phyloP scores from a whole-genome alignment of 2,797 vertebrate species.

The Molossus alvarezi region DNA sequence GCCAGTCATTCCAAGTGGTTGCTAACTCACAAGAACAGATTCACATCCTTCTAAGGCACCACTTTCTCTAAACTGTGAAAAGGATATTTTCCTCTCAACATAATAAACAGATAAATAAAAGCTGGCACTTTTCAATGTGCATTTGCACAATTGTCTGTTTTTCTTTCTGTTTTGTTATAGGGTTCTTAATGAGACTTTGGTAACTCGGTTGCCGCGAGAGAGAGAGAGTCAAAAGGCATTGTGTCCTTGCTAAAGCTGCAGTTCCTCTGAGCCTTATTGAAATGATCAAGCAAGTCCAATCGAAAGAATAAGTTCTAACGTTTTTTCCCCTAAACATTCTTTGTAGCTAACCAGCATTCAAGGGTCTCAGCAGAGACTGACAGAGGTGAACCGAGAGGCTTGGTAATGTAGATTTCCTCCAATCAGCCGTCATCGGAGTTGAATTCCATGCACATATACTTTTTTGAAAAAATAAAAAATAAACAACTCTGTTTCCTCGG shows the following conservation, averaged over 20 bases:
- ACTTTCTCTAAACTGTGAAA: neutral
- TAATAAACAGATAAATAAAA: slow-evolving; percentile 30
- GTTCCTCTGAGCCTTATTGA: neutral
- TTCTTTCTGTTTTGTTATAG: slow-evolving; percentile 19
- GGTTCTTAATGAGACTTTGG: slow-evolving; percentile 34
- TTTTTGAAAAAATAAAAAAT: slow-evolving; percentile 27
- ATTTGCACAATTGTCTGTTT: neutral
- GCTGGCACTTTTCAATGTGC: neutral
- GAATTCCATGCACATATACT: slow-evolving; percentile 37
- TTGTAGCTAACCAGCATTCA: slow-evolving; percentile 31
- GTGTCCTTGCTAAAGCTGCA: neutral
- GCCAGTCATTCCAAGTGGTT: neutral
- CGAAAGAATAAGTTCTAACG: slow-evolving; percentile 23
- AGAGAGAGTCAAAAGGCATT: neutral
- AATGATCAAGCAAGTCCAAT: slow-evolving; percentile 55
- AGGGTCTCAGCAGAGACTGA: neutral
- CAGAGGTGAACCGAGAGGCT: slow-evolving; percentile 28
- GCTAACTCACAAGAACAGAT: neutral
- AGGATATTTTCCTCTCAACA: neutral
- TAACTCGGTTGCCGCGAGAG: neutral
- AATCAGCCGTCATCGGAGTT: slow-evolving; percentile 9
- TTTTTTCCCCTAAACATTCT: slow-evolving; percentile 41
- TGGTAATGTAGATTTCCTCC: neutral
- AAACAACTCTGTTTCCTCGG: slow-evolving; percentile 16
- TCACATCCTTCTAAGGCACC: neutral